phyloP scores from a whole-genome alignment of 2,888 invertebrate genomes.

The Agrochola lota region DNA sequence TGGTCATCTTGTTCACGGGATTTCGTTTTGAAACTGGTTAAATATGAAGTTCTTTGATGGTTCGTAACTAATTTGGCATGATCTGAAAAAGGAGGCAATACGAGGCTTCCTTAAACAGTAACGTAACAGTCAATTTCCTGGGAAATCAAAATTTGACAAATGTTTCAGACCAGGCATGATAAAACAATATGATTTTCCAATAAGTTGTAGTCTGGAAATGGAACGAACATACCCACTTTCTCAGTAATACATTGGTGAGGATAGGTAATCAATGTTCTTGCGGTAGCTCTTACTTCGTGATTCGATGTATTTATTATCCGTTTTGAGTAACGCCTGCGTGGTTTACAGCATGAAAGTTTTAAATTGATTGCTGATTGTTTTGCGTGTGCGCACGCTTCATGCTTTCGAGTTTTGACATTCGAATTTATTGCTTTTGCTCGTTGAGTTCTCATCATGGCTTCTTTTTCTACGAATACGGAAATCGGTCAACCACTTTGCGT shows the following conservation, averaged over 20 bases:
- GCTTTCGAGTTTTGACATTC: conserved; percentile 55
- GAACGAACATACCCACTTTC: conserved; percentile 27
- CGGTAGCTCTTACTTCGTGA: conserved; percentile 56
- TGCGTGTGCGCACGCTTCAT: conserved; percentile 53
- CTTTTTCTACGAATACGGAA: conserved; percentile 14
- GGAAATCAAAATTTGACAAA: no score
- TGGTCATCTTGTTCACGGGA: no score
- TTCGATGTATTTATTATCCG: conserved; percentile 53
- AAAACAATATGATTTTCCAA: neutral
- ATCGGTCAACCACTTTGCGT: neutral
- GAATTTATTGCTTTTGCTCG: conserved; percentile 37
- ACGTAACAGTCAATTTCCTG: neutral
- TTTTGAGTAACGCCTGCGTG: conserved; percentile 45
- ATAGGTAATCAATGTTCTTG: conserved; percentile 47
- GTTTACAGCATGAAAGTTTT: conserved; percentile 55
- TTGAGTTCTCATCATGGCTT: conserved; percentile 20
- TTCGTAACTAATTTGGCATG: neutral
- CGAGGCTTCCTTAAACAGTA: neutral
- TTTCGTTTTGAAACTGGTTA: no score
- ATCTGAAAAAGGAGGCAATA: neutral
- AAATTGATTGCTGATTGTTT: conserved; percentile 66
- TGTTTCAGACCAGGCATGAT: neutral
- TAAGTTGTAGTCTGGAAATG: neutral
- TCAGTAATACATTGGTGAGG: conserved; percentile 23
- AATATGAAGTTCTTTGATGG: no score